Evolutionary conservation across 2,888 invertebrate genomes (phyloP).

Genomic region (Metalampra italica): DNA sequence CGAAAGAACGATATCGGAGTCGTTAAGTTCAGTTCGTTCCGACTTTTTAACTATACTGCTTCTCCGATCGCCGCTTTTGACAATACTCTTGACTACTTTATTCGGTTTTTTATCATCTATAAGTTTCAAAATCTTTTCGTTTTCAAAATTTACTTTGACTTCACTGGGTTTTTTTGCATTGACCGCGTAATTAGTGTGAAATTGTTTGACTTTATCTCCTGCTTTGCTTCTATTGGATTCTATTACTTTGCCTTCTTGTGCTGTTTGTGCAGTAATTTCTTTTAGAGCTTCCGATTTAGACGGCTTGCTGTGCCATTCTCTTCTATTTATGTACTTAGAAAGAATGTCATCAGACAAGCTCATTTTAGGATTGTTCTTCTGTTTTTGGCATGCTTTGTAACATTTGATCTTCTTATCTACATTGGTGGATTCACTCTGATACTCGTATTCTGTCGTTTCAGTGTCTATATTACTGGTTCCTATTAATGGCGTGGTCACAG

Average conservation of each 20-base stretch:
- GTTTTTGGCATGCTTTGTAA: conserved; percentile 61
- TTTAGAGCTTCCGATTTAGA: conserved; percentile 33
- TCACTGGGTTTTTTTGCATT: conserved; percentile 15
- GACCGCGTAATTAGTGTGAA: neutral
- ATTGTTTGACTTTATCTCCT: neutral
- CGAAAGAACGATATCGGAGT: conserved; percentile 16
- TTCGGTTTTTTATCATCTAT: conserved; percentile 11
- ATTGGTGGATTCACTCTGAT: conserved; percentile 48
- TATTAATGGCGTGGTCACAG: conserved; percentile 62
- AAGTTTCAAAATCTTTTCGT: conserved; percentile 19
- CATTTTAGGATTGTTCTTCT: conserved; percentile 36
- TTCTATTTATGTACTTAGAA: conserved; percentile 57
- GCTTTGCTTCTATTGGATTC: neutral
- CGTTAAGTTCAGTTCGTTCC: neutral
- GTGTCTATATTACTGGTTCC: conserved; percentile 55
- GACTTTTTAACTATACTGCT: conserved; percentile 21
- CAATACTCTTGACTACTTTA: conserved; percentile 13
- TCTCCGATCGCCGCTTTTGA: conserved; percentile 11
- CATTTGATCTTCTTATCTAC: conserved; percentile 54
- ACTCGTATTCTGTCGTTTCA: conserved; percentile 48
- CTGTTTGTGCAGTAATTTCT: conserved; percentile 11
- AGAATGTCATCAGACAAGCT: conserved; percentile 66
- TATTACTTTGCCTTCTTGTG: conserved; percentile 6
- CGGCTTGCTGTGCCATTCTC: conserved; percentile 51
- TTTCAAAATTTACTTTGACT: conserved; percentile 35